phyloP scores from a whole-genome alignment of 1,140 invertebrate species.

The Dolichoris vasculosae region DNA sequence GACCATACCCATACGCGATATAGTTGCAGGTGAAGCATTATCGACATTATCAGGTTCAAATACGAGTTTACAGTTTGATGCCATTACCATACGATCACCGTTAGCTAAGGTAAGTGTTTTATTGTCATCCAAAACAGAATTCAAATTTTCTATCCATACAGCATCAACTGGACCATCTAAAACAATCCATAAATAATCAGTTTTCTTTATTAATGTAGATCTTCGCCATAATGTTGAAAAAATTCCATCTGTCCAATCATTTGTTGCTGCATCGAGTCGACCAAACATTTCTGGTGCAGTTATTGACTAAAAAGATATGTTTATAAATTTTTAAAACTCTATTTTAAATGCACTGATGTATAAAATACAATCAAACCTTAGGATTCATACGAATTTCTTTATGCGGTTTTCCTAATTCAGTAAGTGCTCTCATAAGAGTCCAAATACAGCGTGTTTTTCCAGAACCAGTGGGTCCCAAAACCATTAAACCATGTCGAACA shows the following conservation, averaged over 20 bases:
- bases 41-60: constrained; percentile 96
- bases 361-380: constrained; percentile 75
- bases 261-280: constrained; percentile 89
- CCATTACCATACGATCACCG: constrained; percentile 92
- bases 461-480: constrained; percentile 84
- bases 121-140: constrained; percentile 95
- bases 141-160: constrained; percentile 96
- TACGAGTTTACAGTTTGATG: constrained; percentile 89
- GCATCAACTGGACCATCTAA: constrained; percentile 94
- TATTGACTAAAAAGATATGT: constrained; percentile 79
- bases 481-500: constrained; percentile 87
- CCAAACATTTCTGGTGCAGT: constrained; percentile 97
- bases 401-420: constrained; percentile 86
- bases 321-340: background rate
- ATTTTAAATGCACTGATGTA: background rate
- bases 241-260: constrained; percentile 97
- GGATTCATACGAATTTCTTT: constrained; percentile 96
- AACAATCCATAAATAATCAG: constrained; percentile 86
- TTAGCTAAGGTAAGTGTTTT: constrained; percentile 91
- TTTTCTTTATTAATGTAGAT: constrained; percentile 86
- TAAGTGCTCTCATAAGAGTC: constrained; percentile 87
- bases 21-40: constrained; percentile 94
- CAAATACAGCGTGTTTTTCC: constrained; percentile 93
- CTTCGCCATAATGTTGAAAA: constrained; percentile 94
- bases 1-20: constrained; percentile 94